A percentile compares a stretch with the other conserved stretches of the same genome.
These are phyloP conservation scores for Pedicia rivosa DNA, from an alignment of 2,888 invertebrate genomes.

Conservation along the genomic window DNA sequence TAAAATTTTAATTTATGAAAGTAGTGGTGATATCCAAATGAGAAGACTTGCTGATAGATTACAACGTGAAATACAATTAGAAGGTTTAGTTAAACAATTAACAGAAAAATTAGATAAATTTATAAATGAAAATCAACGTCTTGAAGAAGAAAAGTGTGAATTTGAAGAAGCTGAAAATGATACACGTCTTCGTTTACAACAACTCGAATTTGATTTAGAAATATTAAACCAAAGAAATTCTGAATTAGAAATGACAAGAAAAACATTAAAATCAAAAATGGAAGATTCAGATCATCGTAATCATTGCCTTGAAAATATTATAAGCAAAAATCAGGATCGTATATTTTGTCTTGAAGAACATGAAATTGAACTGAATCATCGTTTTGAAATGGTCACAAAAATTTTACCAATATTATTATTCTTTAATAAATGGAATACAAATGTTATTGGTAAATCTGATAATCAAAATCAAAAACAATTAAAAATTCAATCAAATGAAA, in stretches of 20 bases:
- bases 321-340: constrained; percentile 38
- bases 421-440: constrained; percentile 34
- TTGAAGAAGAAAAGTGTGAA: constrained; percentile 58
- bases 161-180: constrained; percentile 63
- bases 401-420: constrained; percentile 45
- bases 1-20: constrained; percentile 48
- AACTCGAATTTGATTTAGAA: constrained; percentile 45
- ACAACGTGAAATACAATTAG: constrained; percentile 42
- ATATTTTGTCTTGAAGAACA: constrained; percentile 34
- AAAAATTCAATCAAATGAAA: no score
- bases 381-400: constrained; percentile 40
- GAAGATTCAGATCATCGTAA: constrained; percentile 33
- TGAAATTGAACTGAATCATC: constrained; percentile 35
- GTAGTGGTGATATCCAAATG: constrained; percentile 43
- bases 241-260: constrained; percentile 39
- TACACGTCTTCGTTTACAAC: constrained; percentile 34
- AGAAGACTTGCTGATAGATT: constrained; percentile 43
- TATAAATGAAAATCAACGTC: constrained; percentile 42
- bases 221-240: constrained; percentile 32
- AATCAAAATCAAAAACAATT: background rate
- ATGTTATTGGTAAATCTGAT: background rate
- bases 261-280: constrained; percentile 40
- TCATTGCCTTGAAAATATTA: constrained; percentile 33
- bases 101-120: constrained; percentile 37
- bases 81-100: constrained; percentile 31